Conservation (phyloP, 2,113 vertebrate species). For the Nothocercus julius region DNA sequence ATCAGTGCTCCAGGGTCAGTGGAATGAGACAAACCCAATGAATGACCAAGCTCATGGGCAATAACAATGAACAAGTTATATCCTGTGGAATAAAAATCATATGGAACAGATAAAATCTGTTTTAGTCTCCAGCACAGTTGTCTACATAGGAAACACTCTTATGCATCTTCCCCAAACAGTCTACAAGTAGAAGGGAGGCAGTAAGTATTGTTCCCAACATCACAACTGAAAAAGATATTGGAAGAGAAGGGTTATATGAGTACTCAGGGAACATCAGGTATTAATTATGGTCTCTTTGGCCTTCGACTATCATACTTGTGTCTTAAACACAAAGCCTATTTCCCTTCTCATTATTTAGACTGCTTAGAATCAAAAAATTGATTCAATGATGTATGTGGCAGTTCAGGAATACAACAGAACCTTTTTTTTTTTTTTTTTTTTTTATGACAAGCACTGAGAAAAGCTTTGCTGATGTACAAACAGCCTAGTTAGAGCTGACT, state of each 20-base stretch:
- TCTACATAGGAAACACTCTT: background rate
- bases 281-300: background rate
- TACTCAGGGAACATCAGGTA: background rate
- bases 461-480: background rate
- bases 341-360: background rate
- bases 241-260: background rate
- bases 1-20: conserved; percentile 88
- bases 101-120: background rate
- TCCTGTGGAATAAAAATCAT: conserved; percentile 72
- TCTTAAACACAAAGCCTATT: background rate
- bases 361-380: background rate
- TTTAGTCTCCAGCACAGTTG: background rate
- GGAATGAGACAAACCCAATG: conserved; percentile 90
- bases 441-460: background rate
- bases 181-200: background rate
- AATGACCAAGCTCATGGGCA: conserved; percentile 95
- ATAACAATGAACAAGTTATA: conserved; percentile 89
- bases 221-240: background rate
- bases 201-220: background rate
- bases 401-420: background rate
- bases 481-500: background rate
- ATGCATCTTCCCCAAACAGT: background rate
- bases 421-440: too few relatives aligned
- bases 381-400: rapidly evolving
- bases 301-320: background rate